Evolutionary conservation across 2,113 vertebrate genomes (phyloP).

Genomic region (Pomatorhinus ruficollis): DNA sequence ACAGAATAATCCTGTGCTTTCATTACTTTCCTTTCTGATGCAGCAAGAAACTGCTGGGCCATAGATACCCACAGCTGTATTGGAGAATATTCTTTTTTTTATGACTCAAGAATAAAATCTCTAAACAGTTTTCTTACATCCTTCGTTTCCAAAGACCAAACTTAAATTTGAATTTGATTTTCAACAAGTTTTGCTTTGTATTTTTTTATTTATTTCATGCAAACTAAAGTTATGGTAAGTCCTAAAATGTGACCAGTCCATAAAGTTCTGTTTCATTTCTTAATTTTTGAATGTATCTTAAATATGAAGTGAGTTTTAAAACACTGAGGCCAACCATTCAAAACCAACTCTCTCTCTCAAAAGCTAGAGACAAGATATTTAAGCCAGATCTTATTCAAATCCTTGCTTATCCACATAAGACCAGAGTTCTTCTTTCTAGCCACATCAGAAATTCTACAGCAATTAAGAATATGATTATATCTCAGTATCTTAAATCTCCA

Average conservation of each 20-base stretch:
- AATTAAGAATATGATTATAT: not conserved
- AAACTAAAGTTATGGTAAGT: not conserved
- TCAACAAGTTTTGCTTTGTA: accelerated
- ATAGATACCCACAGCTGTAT: not conserved
- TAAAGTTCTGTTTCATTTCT: not conserved
- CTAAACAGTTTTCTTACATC: not conserved
- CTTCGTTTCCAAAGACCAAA: not conserved
- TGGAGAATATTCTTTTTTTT: not conserved
- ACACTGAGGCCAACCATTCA: not conserved
- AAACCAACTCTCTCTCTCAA: not conserved
- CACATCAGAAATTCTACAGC: not conserved
- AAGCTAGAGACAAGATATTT: not conserved
- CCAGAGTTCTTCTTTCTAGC: not conserved
- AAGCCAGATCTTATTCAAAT: not conserved
- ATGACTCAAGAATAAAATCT: not conserved
- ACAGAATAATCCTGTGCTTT: not conserved
- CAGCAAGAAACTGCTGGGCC: not conserved
- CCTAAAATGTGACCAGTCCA: not conserved
- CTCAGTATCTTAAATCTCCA: not conserved
- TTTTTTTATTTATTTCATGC: not conserved
- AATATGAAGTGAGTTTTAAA: not conserved
- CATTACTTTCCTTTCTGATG: not conserved
- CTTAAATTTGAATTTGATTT: not conserved
- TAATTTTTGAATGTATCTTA: not conserved
- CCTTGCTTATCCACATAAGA: not conserved